Evolutionary conservation across 2,888 invertebrate genomes (phyloP).

Genomic region (Cosmia trapezina): DNA sequence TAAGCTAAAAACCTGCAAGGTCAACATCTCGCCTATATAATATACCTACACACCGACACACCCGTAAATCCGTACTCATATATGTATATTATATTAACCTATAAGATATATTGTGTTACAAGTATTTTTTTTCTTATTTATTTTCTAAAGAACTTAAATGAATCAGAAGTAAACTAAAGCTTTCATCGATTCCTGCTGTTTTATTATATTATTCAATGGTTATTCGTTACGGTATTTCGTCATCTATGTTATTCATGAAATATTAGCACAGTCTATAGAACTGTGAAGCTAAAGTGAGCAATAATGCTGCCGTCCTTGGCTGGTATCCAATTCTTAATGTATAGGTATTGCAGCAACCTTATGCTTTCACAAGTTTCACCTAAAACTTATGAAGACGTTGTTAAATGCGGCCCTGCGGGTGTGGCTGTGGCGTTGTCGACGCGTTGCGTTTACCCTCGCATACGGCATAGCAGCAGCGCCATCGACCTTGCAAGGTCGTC

Average conservation of each 20-base stretch:
- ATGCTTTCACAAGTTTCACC: slow-evolving; percentile 54
- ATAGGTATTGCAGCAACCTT: slow-evolving; percentile 48
- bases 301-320: slow-evolving; percentile 52
- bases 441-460: slow-evolving; percentile 67
- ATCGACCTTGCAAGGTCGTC: slow-evolving; percentile 83
- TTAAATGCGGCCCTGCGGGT: slow-evolving; percentile 63
- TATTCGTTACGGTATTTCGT: slow-evolving; percentile 24
- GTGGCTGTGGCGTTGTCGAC: slow-evolving; percentile 54
- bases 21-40: slow-evolving; percentile 16
- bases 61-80: too few species aligned
- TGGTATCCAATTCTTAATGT: slow-evolving; percentile 53
- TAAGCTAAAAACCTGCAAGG: slow-evolving; percentile 31
- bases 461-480: slow-evolving; percentile 70
- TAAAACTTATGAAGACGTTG: slow-evolving; percentile 40
- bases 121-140: neutral
- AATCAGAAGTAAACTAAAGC: neutral
- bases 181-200: slow-evolving; percentile 8
- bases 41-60: neutral
- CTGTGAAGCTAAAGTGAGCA: slow-evolving; percentile 37
- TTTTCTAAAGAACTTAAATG: neutral
- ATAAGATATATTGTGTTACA: too few species aligned
- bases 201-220: neutral
- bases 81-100: too few species aligned
- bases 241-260: slow-evolving; percentile 15
- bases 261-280: slow-evolving; percentile 17